Evolutionary conservation across 1,140 invertebrate genomes (phyloP).

Genomic region (Drosophila burlai): DNA sequence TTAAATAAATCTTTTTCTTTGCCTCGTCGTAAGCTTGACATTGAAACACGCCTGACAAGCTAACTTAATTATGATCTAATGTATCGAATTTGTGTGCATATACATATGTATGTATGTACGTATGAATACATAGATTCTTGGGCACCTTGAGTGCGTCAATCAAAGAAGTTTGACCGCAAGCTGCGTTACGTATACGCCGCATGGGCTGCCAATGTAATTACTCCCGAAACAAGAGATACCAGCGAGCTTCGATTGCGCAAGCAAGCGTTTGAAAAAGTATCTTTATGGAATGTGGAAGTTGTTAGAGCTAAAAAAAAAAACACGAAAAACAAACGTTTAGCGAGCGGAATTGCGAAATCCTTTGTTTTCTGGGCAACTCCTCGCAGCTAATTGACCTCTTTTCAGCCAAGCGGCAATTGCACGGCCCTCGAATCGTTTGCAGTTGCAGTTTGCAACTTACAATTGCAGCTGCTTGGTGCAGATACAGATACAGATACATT

Average conservation of each 20-base stretch:
- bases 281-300: conserved; percentile 54
- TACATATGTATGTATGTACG: not conserved
- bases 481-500: conserved; percentile 53
- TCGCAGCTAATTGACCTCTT: conserved; percentile 80
- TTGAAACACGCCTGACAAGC: conserved; percentile 37
- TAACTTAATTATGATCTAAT: conserved; percentile 50
- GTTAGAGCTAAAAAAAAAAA: not conserved
- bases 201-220: conserved; percentile 48
- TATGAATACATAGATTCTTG: conserved; percentile 16
- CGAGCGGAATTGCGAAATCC: conserved; percentile 39
- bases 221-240: conserved; percentile 26
- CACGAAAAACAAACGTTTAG: conserved; percentile 34
- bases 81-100: conserved; percentile 16
- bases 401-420: conserved; percentile 79
- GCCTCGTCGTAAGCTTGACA: conserved; percentile 31
- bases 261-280: conserved; percentile 36
- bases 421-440: conserved; percentile 64
- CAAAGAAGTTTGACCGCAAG: conserved; percentile 41
- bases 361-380: conserved; percentile 46
- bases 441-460: conserved; percentile 23
- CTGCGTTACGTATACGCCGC: conserved; percentile 51
- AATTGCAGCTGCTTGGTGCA: conserved; percentile 34
- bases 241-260: conserved; percentile 32
- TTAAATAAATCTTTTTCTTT: conserved; percentile 40
- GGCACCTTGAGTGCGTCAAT: conserved; percentile 46